These are phyloP conservation scores for Macrobrachium nipponense DNA, from an alignment of 1,140 invertebrate genomes.

Conservation along the genomic window DNA sequence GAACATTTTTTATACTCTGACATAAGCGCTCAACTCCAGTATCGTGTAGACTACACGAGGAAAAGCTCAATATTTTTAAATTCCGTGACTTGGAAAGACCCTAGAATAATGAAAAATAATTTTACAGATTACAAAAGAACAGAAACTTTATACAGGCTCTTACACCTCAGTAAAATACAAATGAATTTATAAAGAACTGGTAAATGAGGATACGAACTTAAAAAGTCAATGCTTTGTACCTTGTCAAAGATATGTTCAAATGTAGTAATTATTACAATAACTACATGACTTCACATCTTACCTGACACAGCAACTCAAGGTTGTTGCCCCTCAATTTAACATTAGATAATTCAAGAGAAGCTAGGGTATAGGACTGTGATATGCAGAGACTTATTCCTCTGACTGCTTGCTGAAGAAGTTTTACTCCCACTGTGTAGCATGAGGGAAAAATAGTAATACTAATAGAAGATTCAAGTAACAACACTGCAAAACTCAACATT, in stretches of 20 bases:
- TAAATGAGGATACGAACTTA: too few relatives aligned
- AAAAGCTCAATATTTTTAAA: slow-evolving; percentile 32
- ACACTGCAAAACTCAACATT: too few relatives aligned
- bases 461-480: too few relatives aligned
- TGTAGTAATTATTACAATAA: too few relatives aligned
- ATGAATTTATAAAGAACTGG: too few relatives aligned
- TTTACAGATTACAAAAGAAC: too few relatives aligned
- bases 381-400: background rate
- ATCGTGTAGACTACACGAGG: slow-evolving; percentile 33
- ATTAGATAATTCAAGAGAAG: background rate
- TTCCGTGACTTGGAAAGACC: slow-evolving; percentile 31
- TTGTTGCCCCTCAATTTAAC: background rate
- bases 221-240: too few relatives aligned
- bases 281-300: background rate
- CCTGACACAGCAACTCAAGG: background rate
- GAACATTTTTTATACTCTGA: slow-evolving; percentile 43
- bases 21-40: slow-evolving; percentile 25
- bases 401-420: background rate
- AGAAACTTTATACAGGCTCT: too few relatives aligned
- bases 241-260: too few relatives aligned
- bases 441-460: too few relatives aligned
- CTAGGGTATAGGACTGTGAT: background rate
- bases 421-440: too few relatives aligned
- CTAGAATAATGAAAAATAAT: slow-evolving; percentile 2
- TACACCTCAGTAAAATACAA: too few relatives aligned